Percentiles rank a stretch among this genome's conserved stretches.
phyloP scores from a whole-genome alignment of 2,113 vertebrate genomes.

The Casuarius casuarius region DNA sequence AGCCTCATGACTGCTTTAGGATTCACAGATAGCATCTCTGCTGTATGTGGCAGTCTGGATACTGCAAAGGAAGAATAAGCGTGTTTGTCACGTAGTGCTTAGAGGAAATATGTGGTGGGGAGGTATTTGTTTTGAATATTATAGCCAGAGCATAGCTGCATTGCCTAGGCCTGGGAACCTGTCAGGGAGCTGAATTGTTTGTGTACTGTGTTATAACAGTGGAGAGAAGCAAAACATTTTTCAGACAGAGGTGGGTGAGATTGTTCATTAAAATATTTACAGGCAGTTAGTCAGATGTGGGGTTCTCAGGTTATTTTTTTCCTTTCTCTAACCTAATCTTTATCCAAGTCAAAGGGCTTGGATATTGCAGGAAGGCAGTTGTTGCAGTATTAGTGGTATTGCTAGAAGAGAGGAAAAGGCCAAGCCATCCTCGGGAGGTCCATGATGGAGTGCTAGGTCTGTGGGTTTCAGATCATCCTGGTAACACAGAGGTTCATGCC shows the following conservation, averaged over 20 bases:
- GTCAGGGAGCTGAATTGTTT: neutral
- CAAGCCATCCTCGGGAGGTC: neutral
- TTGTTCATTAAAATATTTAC: neutral
- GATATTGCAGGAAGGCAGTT: neutral
- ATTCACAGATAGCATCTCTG: neutral
- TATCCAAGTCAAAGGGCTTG: neutral
- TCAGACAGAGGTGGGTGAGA: neutral
- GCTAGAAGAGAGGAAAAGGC: neutral
- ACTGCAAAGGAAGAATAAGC: neutral
- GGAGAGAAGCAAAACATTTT: neutral
- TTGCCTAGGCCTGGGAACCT: neutral
- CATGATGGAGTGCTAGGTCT: fast-evolving
- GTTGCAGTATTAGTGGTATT: neutral
- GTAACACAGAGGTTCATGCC: neutral
- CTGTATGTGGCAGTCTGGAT: neutral
- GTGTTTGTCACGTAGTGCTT: neutral
- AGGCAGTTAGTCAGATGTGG: neutral
- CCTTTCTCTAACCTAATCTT: neutral
- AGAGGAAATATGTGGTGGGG: neutral
- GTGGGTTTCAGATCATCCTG: neutral
- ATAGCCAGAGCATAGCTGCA: neutral
- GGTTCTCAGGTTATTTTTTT: neutral
- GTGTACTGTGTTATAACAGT: neutral
- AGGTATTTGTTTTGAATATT: neutral
- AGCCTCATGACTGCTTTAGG: neutral